Evolutionary conservation across 2,113 vertebrate species (phyloP).

Genomic region (Gobiocypris rarus): DNA sequence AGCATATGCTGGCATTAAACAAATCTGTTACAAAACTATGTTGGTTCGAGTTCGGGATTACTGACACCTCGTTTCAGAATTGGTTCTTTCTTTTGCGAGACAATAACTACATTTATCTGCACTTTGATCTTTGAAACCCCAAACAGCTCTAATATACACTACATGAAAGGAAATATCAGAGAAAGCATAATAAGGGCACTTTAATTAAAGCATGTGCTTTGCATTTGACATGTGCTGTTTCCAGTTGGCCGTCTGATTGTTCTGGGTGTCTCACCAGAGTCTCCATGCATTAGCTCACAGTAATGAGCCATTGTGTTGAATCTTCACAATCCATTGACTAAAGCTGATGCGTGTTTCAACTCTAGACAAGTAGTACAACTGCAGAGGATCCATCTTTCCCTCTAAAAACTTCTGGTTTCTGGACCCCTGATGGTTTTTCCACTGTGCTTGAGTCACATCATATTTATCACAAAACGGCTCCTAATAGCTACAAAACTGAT

Average conservation of each 20-base stretch:
- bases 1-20: too few species aligned
- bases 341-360: neutral
- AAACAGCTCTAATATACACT: too few species aligned
- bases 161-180: too few species aligned
- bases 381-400: neutral
- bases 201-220: too few species aligned
- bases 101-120: too few species aligned
- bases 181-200: too few species aligned
- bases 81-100: too few species aligned
- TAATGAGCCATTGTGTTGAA: constrained; percentile 17
- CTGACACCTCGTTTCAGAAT: too few species aligned
- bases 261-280: neutral
- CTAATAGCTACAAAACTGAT: constrained; percentile 20
- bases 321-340: constrained; percentile 15
- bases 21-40: too few species aligned
- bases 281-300: neutral
- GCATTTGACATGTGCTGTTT: neutral
- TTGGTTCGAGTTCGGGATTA: too few species aligned
- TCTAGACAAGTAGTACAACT: neutral
- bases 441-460: neutral
- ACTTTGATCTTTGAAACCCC: too few species aligned
- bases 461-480: neutral
- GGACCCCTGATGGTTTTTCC: constrained; percentile 18
- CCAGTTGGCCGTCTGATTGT: neutral
- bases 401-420: neutral